Base-by-base conservation (phyloP, 1,140 invertebrate species). In the Arion vulgaris region DNA sequence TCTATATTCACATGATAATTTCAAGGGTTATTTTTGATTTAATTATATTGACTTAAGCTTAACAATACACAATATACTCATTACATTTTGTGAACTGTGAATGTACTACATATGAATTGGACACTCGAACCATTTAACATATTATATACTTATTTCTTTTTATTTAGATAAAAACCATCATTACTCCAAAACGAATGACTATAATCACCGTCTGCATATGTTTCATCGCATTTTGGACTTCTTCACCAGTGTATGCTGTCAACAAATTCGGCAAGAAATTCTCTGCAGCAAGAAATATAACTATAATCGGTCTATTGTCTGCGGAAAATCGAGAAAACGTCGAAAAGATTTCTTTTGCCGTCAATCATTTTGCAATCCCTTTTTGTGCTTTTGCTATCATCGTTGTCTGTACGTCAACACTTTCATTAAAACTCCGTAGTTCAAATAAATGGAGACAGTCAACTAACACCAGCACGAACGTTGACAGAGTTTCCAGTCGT, bases 221-320 rank as follows among this genome's bases (percentile, higher is more conserved):
- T 26, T 1, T 74, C 15, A 11, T 41, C 26, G 7, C 7, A 13
- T n/a, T 74, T n/a, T 17, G 2, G 1, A 74, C 38, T 39, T 11
- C 9, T 28, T 1, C 72, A 5, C 72, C 72, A 15, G 7, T 74
- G 13, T 74, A 74, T 39, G 34, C 7, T 45, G 72, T 45, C 72
- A 74, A 74, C 72, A 26, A 9, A 45, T 41, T 39, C 4, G 38
- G 13, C 0, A 28, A 1, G 36, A 74, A 74, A 26, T 74, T 41
- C n/a, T 45, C 23, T 74, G 34, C 72, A 28, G 36, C 36, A 36
- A 38, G 72, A 45, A 74, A 74, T 39, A 74, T 13, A 74, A 74
- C 72, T 7, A 17, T 74, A 9, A 5, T 74, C 13, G 72, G 72
- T 7, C 72, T 74, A 5, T 5, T 74, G 7, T 45, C 4, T n/a